Conservation (phyloP, 53 echinoderm and acorn worm genomes). For the Patiria pectinifera region DNA sequence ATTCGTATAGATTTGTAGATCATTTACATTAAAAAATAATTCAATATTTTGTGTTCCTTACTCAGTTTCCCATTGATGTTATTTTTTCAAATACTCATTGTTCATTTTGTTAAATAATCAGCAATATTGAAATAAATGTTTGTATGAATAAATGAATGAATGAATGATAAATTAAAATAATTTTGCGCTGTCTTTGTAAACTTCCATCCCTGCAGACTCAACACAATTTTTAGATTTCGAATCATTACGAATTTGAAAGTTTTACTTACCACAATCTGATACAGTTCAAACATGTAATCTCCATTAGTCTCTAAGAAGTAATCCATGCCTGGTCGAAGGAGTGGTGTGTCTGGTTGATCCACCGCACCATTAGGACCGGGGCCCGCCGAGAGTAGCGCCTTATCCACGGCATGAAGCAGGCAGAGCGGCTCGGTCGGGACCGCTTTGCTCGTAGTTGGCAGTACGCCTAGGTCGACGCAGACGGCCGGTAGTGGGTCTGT, state of each 20-base stretch:
- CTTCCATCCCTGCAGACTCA: neutral
- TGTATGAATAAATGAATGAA: no score
- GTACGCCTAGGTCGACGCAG: neutral
- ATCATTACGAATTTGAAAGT: no score
- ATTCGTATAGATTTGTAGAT: no score
- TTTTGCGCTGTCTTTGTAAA: neutral
- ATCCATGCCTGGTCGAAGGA: neutral
- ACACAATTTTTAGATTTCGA: no score
- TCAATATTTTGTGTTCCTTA: no score
- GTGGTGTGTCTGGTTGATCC: neutral
- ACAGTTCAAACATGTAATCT: neutral
- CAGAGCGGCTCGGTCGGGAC: neutral
- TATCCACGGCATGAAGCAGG: neutral
- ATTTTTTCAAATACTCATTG: no score
- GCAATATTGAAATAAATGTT: no score
- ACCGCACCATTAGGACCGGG: neutral
- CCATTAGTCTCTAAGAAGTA: neutral
- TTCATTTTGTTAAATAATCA: no score
- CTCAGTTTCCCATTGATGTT: no score
- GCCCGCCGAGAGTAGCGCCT: conserved; percentile 4
- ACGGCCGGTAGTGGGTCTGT: neutral
- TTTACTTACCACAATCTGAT: neutral
- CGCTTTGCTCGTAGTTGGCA: neutral
- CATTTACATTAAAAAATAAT: no score
- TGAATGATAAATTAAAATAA: no score